Evolutionary conservation across 2,888 invertebrate genomes (phyloP).

Genomic region (Ennomos fuscantarius): DNA sequence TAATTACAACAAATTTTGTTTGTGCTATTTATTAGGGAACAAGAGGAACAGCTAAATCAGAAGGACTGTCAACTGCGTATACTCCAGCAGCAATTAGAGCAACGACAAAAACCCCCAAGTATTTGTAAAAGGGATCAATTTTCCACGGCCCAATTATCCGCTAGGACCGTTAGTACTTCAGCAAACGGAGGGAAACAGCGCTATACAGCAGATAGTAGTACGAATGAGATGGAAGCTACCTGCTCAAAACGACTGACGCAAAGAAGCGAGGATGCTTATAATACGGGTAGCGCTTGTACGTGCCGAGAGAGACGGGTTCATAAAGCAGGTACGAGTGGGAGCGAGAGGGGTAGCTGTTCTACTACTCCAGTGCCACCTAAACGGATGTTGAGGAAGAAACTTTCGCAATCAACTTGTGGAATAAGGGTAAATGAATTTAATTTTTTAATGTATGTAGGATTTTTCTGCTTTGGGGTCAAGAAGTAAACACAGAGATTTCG

Average conservation of each 20-base stretch:
- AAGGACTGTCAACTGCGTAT: constrained; percentile 53
- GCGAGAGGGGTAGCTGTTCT: constrained; percentile 55
- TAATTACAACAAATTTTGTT: too few species aligned
- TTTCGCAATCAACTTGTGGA: constrained; percentile 10
- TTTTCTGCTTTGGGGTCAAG: too few species aligned
- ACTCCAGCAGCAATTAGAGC: constrained; percentile 46
- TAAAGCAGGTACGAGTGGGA: constrained; percentile 39
- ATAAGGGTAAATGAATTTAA: constrained; percentile 42
- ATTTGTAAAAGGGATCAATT: constrained; percentile 11
- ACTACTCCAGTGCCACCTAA: constrained; percentile 51
- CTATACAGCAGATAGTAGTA: constrained; percentile 13
- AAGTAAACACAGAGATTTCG: too few species aligned
- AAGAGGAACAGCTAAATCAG: constrained; percentile 57
- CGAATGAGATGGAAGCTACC: constrained; percentile 40
- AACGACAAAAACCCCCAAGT: constrained; percentile 25
- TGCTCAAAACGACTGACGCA: constrained; percentile 43
- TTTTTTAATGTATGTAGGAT: too few species aligned
- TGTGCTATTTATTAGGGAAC: constrained; percentile 52
- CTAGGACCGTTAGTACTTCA: neutral
- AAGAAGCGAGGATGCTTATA: constrained; percentile 35
- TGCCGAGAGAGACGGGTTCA: constrained; percentile 33
- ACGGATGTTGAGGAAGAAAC: constrained; percentile 50
- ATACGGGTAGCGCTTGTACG: constrained; percentile 22
- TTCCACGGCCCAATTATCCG: constrained; percentile 3
- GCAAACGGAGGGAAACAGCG: constrained; percentile 7